phyloP scores from a whole-genome alignment of 1,140 invertebrate genomes.

The Diachasma alloeum region DNA sequence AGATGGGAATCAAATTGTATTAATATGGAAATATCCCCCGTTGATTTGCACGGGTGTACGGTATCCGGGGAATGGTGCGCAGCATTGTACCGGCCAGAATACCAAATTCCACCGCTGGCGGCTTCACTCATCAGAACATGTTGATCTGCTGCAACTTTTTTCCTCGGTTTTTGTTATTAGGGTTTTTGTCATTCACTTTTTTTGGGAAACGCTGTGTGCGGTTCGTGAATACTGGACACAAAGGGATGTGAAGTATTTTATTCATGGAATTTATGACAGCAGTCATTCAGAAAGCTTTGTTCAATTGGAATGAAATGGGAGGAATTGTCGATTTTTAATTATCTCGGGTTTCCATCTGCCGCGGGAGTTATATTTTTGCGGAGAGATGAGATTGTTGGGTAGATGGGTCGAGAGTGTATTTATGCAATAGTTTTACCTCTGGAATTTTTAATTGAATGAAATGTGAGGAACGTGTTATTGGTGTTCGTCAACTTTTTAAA shows the following conservation, averaged over 20 bases:
- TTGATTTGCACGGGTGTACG: conserved; percentile 30
- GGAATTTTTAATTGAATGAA: too few species aligned
- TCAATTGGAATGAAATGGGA: not conserved
- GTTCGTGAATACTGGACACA: not conserved
- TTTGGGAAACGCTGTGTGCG: not conserved
- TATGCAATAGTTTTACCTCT: too few species aligned
- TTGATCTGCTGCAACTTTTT: not conserved
- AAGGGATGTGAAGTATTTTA: not conserved
- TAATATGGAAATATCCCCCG: conserved; percentile 40
- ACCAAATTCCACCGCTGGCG: conserved; percentile 10
- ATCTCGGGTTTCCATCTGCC: too few species aligned
- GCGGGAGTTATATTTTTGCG: too few species aligned
- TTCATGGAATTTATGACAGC: not conserved
- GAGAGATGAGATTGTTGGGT: too few species aligned
- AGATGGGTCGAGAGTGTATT: too few species aligned
- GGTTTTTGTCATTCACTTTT: not conserved
- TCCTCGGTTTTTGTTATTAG: not conserved
- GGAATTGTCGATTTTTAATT: too few species aligned
- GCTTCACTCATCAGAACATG: conserved; percentile 9
- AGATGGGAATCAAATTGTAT: conserved; percentile 35
- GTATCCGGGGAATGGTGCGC: not conserved
- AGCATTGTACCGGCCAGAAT: not conserved
- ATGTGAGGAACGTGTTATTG: too few species aligned
- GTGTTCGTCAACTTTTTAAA: not conserved
- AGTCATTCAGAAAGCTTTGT: not conserved